Evolutionary conservation across 2,797 vertebrate genomes (phyloP).

Genomic region (Adrianichthys oophorus): DNA sequence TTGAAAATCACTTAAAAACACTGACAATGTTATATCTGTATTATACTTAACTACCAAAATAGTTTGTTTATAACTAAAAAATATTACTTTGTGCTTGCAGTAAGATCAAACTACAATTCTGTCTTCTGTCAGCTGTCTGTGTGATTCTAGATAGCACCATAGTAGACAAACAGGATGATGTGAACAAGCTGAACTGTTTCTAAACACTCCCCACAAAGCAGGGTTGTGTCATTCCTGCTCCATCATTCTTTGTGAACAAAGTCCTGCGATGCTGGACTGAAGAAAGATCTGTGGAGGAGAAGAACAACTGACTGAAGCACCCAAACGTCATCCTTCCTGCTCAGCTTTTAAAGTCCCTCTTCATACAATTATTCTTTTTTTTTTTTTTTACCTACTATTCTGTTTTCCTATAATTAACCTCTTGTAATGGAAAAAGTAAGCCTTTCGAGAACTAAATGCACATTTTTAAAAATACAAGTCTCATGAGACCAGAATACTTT

Average conservation of each 20-base stretch:
- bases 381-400: constrained; percentile 22
- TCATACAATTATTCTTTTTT: constrained; percentile 27
- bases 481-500: constrained; percentile 7
- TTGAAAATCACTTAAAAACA: no score
- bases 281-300: constrained; percentile 11
- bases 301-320: constrained; percentile 2
- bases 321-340: neutral
- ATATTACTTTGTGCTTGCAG: neutral
- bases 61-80: no score
- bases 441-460: constrained; percentile 19
- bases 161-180: constrained; percentile 23
- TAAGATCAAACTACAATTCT: constrained; percentile 20
- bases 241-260: constrained; percentile 30
- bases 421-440: constrained; percentile 20
- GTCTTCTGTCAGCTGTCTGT: constrained; percentile 42
- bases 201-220: constrained; percentile 10
- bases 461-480: constrained; percentile 24
- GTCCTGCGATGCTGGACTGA: constrained; percentile 17
- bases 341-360: constrained; percentile 5
- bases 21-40: no score
- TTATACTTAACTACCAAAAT: no score
- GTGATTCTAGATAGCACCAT: constrained; percentile 11
- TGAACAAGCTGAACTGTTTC: constrained; percentile 24
- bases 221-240: constrained; percentile 20
- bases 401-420: constrained; percentile 12